A percentile compares a stretch with the other conserved stretches of the same genome.
Conservation (phyloP, 2,888 invertebrate species). For the Apamea monoglypha region DNA sequence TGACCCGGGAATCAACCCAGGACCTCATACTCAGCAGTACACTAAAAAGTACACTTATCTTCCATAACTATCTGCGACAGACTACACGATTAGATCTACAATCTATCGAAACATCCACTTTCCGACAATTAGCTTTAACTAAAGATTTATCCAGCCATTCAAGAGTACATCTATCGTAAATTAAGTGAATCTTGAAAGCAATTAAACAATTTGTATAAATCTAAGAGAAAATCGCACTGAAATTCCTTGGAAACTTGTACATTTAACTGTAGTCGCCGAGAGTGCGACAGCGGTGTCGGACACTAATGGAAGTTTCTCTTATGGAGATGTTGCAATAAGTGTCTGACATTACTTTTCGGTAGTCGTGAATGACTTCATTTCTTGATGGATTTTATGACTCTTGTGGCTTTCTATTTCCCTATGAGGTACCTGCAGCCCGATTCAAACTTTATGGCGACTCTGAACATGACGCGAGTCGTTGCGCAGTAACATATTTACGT, state of each 20-base stretch:
- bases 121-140: slow-evolving; percentile 37
- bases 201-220: slow-evolving; percentile 58
- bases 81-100: slow-evolving; percentile 31
- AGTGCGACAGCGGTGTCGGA: slow-evolving; percentile 46
- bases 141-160: slow-evolving; percentile 46
- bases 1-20: not conserved
- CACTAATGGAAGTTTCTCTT: slow-evolving; percentile 45
- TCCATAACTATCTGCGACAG: not conserved
- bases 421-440: not conserved
- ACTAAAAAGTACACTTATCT: not conserved
- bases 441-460: no score
- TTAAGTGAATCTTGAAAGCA: slow-evolving; percentile 38
- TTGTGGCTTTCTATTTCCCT: not conserved
- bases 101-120: slow-evolving; percentile 19
- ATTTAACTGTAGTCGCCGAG: slow-evolving; percentile 31
- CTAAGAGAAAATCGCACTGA: slow-evolving; percentile 49
- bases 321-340: slow-evolving; percentile 18
- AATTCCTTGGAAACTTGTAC: slow-evolving; percentile 35
- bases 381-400: slow-evolving; percentile 3
- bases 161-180: slow-evolving; percentile 49
- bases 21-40: not conserved
- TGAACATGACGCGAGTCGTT: no score
- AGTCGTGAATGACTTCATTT: not conserved
- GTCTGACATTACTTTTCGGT: slow-evolving; percentile 31
- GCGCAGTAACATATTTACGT: no score